phyloP scores from a whole-genome alignment of 1,140 invertebrate species.

The Sinonovacula constricta region DNA sequence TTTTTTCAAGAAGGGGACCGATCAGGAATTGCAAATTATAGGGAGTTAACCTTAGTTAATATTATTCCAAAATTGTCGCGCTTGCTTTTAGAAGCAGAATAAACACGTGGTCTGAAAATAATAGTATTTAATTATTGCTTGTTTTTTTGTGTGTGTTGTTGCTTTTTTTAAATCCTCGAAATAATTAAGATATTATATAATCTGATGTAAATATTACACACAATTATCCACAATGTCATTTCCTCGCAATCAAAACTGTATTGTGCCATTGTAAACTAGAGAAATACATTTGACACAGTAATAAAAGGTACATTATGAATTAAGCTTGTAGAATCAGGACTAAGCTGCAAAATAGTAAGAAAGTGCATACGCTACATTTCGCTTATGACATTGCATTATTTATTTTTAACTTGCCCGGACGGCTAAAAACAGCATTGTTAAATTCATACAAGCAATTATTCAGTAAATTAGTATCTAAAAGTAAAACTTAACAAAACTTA shows the following conservation, averaged over 20 bases:
- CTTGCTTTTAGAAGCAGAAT: constrained; percentile 6
- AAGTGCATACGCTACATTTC: constrained; percentile 6
- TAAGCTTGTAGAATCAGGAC: not conserved
- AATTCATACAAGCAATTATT: constrained; percentile 4
- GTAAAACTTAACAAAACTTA: constrained; percentile 23
- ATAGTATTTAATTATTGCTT: constrained; percentile 16
- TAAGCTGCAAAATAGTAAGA: constrained; percentile 17
- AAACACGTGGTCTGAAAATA: constrained; percentile 12
- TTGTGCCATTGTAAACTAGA: constrained; percentile 7
- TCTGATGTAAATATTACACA: constrained; percentile 2
- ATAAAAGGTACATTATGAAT: constrained; percentile 9
- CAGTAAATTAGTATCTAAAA: constrained; percentile 3
- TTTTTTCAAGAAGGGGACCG: too few species aligned
- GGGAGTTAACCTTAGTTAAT: constrained; percentile 9
- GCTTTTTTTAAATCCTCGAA: constrained; percentile 1
- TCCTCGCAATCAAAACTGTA: not conserved
- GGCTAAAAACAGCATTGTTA: too few species aligned
- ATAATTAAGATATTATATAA: constrained; percentile 10
- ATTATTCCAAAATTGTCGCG: constrained; percentile 5
- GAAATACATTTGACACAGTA: constrained; percentile 2
- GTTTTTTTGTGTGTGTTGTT: not conserved
- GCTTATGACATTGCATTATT: constrained; percentile 21
- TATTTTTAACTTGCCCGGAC: too few species aligned
- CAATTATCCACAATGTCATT: too few species aligned
- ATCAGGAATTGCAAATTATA: too few species aligned